phyloP scores from a whole-genome alignment of 2,888 invertebrate species.

The Neocrepidodera transversa region DNA sequence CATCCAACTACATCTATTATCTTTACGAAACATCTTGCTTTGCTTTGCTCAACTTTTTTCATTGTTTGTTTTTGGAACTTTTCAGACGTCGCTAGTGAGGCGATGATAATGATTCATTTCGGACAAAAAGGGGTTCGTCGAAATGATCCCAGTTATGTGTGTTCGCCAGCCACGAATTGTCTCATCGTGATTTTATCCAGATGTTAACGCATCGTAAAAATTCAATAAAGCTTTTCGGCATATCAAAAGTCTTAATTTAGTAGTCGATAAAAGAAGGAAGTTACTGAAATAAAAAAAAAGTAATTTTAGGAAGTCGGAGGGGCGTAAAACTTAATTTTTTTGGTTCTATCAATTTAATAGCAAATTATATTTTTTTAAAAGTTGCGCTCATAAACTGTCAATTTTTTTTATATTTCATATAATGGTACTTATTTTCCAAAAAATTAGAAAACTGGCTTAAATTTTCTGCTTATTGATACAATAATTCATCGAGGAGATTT shows the following conservation, averaged over 20 bases:
- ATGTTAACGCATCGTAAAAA: background rate
- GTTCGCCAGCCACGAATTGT: background rate
- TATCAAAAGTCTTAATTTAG: background rate
- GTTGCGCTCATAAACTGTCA: too few relatives aligned
- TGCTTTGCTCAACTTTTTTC: background rate
- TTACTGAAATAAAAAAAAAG: too few relatives aligned
- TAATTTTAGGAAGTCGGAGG: too few relatives aligned
- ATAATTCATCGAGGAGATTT: too few relatives aligned
- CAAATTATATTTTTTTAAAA: too few relatives aligned
- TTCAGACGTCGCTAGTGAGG: background rate
- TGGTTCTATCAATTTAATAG: too few relatives aligned
- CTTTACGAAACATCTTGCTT: background rate
- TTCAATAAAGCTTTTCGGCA: background rate
- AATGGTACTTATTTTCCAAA: too few relatives aligned
- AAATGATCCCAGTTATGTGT: background rate
- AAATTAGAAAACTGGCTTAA: too few relatives aligned
- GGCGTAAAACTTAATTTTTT: too few relatives aligned
- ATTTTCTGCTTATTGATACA: too few relatives aligned
- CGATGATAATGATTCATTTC: background rate
- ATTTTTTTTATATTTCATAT: too few relatives aligned
- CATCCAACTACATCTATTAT: background rate
- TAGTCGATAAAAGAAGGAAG: background rate
- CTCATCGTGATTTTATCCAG: background rate
- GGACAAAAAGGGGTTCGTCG: background rate
- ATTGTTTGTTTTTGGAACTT: background rate